Conservation (phyloP, 2,113 vertebrate species). For the Eulemur macaco region DNA sequence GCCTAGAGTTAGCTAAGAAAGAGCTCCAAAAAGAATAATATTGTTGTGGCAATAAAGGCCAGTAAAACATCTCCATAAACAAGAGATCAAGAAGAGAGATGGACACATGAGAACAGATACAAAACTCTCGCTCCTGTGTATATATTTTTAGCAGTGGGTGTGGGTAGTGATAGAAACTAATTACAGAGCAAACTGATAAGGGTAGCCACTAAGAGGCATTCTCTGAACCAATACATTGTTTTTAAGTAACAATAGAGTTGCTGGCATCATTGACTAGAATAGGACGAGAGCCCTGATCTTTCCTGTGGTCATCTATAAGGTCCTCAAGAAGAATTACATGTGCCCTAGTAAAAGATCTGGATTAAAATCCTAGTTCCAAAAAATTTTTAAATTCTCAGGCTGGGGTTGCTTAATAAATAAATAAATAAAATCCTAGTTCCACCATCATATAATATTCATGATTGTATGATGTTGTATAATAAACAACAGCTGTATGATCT, state of each 20-base stretch:
- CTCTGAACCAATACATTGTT: not conserved
- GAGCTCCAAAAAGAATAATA: not conserved
- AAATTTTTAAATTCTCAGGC: too few species aligned
- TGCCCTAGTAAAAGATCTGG: not conserved
- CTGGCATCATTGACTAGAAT: not conserved
- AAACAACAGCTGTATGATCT: not conserved
- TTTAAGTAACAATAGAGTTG: not conserved
- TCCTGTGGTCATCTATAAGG: not conserved
- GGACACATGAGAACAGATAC: not conserved
- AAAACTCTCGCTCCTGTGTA: not conserved
- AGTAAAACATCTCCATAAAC: not conserved
- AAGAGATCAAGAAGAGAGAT: not conserved
- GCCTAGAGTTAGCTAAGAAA: not conserved
- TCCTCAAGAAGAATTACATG: slow-evolving; percentile 28
- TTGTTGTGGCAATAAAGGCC: not conserved
- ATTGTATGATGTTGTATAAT: not conserved
- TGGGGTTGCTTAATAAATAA: too few species aligned
- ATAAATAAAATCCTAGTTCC: not conserved
- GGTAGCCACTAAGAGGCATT: not conserved
- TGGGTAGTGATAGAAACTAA: not conserved
- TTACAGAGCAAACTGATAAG: not conserved
- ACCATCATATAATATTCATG: not conserved
- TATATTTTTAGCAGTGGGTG: not conserved
- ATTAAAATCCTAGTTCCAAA: slow-evolving; percentile 20
- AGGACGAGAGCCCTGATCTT: not conserved